Base-by-base conservation (phyloP, 2,888 invertebrate species). In the Eulithis prunata region DNA sequence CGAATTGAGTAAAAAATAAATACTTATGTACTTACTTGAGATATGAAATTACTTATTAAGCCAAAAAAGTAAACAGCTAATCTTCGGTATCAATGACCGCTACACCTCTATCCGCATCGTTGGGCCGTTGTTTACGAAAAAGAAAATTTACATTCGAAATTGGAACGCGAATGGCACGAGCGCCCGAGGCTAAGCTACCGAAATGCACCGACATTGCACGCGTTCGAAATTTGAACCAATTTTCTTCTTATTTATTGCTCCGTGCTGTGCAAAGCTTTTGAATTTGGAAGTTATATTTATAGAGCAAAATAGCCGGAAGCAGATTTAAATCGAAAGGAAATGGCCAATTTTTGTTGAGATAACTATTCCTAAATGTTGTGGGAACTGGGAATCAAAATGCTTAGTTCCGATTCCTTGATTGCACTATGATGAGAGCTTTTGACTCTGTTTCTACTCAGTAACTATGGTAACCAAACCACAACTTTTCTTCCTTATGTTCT, bases 71-170 rank as follows among this genome's bases (percentile, higher is more conserved):
- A 60, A 60, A 32, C 6, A 32, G 32, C 32, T 32, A 32, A 32
- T 32, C 32, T 45, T 51, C 21, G 58, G 71, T 73, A 73, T 68
- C 65, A 73, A 66, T 65, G 71, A 70, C 69, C 71, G 61, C 63
- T 61, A 47, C 57, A 56, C 45, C 47, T 60, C 61, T 56, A 51
- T 60, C 51, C 32, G 21, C 49, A 57, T 61, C 45, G 60, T 63
- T 56, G 66, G 71, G 69, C 71, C 72, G 76, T 82, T 80, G 80
- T 83, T 84, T 83, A 83, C 81, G 76, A 74, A 82, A 85, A 84
- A 78, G 75, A 77, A 83, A 88, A 90, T 91, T 91, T 88, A 87
- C 90, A 91, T 90, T 84, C 76, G 76, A 90, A 91, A 92, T 92
- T 90, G 87, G 88, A 87, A 84, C 90, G 84, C 81, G 86, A 85